Evolutionary conservation across 2,113 vertebrate genomes (phyloP), one percentile per base, ranked within the genome.

Genomic region (Petromus typicus): DNA sequence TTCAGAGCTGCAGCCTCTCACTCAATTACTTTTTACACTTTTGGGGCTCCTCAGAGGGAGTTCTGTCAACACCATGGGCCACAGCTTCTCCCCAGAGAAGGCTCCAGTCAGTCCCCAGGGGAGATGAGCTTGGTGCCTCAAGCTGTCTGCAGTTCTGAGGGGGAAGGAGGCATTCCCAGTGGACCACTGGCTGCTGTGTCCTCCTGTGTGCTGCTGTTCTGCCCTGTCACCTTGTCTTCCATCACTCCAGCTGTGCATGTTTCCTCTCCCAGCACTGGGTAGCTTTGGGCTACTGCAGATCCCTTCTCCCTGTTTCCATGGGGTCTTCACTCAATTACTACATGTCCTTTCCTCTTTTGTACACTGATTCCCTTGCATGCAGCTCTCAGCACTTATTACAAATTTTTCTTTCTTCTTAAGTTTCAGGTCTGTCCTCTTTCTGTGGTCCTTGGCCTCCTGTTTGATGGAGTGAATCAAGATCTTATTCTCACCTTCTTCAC

Each of bases 1-100:
- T 96, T 90, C 63, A 84, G 37, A 88, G 93, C 40, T 57, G n/a
- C 45, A 32, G 71, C 54, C 59, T 48, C 25, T 91, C 64, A 80
- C 5, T 90, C 32, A 7, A 71, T 66, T 88, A 59, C 73, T 75
- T 95, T 95, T 83, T 51, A 85, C 32, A 66, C 23, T 37, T 85
- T 85, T 81, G 4, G 30, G 59, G 48, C 8, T 80, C 13, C 45
- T 86, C 14, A 0, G 64, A 34, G 48, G 45, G 76, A 64, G 40
- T 56, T 23, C 59, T 45, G 81, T 57, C 76, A 92, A 78, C 69
- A 69, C 5, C 4, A 32, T 48, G 34, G 54, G 51, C 40, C 6
- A 3, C 32, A 34, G 34, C 13, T 79, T 85, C 48, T 91, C n/a
- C n/a, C 73, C 25, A n/a, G 79, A 57, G 43, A 61, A 85, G 76